Evolutionary conservation across 2,888 invertebrate species (phyloP).

Genomic region (Coremacera marginata): DNA sequence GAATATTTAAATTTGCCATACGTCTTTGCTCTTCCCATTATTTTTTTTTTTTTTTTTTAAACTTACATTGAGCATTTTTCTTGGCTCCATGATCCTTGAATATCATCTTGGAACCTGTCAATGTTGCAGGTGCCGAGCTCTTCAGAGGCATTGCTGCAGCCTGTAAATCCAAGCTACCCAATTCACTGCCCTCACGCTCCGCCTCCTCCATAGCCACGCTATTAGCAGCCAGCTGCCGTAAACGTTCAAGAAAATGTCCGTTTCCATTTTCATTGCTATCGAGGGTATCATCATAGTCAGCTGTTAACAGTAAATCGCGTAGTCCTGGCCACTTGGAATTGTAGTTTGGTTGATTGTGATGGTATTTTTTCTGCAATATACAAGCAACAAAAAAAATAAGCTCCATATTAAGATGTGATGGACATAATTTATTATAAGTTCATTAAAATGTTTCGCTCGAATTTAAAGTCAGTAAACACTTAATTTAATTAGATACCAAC

Average conservation of each 20-base stretch:
- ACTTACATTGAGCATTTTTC: conserved; percentile 67
- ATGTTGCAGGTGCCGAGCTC: conserved; percentile 46
- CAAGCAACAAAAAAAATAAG: neutral
- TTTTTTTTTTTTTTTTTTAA: neutral
- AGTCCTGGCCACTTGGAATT: conserved; percentile 62
- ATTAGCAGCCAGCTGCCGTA: conserved; percentile 51
- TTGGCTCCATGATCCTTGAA: conserved; percentile 63
- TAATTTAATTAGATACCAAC: too few species aligned
- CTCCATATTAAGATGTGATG: too few species aligned
- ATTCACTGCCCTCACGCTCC: conserved; percentile 41
- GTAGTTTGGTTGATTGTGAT: conserved; percentile 52
- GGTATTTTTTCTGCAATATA: conserved; percentile 51
- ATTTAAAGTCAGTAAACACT: too few species aligned
- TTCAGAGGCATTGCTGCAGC: conserved; percentile 54
- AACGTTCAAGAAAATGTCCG: conserved; percentile 53
- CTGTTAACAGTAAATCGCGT: conserved; percentile 55
- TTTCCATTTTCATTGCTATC: conserved; percentile 32
- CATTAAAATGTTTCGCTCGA: too few species aligned
- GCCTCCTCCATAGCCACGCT: conserved; percentile 45
- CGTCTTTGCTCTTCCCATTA: neutral
- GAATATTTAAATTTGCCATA: conserved; percentile 4
- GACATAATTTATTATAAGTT: too few species aligned
- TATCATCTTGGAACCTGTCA: conserved; percentile 36
- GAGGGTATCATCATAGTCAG: conserved; percentile 58
- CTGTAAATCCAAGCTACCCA: conserved; percentile 39